A percentile compares a stretch with the other conserved stretches of the same genome.
Evolutionary conservation across 2,888 invertebrate species (phyloP).

Genomic region (Xylocampa areola): DNA sequence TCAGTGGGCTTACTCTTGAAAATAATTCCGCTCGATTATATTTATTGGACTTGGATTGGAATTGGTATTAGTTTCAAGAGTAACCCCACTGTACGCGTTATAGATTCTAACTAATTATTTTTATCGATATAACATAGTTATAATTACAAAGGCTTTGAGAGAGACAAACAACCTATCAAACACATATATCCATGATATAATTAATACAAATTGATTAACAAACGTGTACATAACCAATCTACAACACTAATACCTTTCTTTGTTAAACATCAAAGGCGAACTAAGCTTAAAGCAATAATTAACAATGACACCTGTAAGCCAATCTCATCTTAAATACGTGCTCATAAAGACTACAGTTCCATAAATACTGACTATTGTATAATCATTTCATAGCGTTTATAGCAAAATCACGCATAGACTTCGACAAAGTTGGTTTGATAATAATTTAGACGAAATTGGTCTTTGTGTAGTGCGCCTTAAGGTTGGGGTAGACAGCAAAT

Average conservation of each 20-base stretch:
- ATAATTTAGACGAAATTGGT: constrained; percentile 27
- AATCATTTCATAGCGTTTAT: constrained; percentile 64
- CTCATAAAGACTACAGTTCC: constrained; percentile 52
- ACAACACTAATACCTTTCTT: constrained; percentile 51
- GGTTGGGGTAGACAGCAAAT: constrained; percentile 36
- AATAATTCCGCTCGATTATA: no score
- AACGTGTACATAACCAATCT: constrained; percentile 42
- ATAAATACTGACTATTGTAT: constrained; percentile 48
- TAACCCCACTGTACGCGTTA: no score
- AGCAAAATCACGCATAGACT: constrained; percentile 71
- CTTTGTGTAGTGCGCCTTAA: constrained; percentile 37
- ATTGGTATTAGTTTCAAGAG: no score
- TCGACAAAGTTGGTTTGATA: constrained; percentile 42
- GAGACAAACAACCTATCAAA: constrained; percentile 13
- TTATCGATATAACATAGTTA: no score
- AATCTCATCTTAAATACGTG: constrained; percentile 39
- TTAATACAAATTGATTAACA: constrained; percentile 58
- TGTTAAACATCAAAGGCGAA: constrained; percentile 57
- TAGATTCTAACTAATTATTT: no score
- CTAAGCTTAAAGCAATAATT: constrained; percentile 61
- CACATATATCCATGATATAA: constrained; percentile 36
- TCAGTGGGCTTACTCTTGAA: no score
- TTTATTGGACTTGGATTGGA: no score
- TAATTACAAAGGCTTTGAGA: not conserved
- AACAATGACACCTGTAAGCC: constrained; percentile 29